A percentile compares a stretch with the other conserved stretches of the same genome.
Evolutionary conservation across 2,888 invertebrate species (phyloP).

Genomic region (Rhingia rostrata): DNA sequence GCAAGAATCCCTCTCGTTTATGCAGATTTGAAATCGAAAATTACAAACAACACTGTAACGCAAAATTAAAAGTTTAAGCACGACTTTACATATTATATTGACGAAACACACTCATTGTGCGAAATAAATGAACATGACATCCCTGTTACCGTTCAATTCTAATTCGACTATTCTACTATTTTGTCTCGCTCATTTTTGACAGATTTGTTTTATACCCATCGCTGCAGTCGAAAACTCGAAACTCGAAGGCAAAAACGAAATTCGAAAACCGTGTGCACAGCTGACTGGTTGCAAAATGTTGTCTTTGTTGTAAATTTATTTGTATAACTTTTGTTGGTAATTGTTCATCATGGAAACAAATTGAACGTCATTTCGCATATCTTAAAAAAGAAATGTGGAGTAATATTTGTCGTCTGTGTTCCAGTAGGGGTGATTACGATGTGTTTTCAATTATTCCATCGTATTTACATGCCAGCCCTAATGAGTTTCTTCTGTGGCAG

Average conservation of each 20-base stretch:
- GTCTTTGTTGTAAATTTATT: slow-evolving; percentile 28
- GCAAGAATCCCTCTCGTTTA: too few relatives aligned
- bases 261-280: slow-evolving; percentile 1
- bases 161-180: too few relatives aligned
- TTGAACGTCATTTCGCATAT: slow-evolving; percentile 2
- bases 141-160: too few relatives aligned
- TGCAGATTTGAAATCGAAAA: too few relatives aligned
- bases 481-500: slow-evolving; percentile 81
- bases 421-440: slow-evolving; percentile 81
- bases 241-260: slow-evolving; percentile 21
- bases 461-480: slow-evolving; percentile 81
- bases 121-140: too few relatives aligned
- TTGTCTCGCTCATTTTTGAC: too few relatives aligned
- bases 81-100: too few relatives aligned
- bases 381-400: slow-evolving; percentile 76
- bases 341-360: slow-evolving; percentile 20
- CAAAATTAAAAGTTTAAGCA: too few relatives aligned
- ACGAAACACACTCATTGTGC: too few relatives aligned
- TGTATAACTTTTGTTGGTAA: slow-evolving; percentile 37
- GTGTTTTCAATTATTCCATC: slow-evolving; percentile 81
- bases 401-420: slow-evolving; percentile 82
- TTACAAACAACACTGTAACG: too few relatives aligned
- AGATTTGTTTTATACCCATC: too few relatives aligned
- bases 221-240: too few relatives aligned
- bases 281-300: slow-evolving; percentile 48